These are phyloP conservation scores for Tribolium freemani DNA, from an alignment of 2,888 invertebrate species.

Conservation along the genomic window DNA sequence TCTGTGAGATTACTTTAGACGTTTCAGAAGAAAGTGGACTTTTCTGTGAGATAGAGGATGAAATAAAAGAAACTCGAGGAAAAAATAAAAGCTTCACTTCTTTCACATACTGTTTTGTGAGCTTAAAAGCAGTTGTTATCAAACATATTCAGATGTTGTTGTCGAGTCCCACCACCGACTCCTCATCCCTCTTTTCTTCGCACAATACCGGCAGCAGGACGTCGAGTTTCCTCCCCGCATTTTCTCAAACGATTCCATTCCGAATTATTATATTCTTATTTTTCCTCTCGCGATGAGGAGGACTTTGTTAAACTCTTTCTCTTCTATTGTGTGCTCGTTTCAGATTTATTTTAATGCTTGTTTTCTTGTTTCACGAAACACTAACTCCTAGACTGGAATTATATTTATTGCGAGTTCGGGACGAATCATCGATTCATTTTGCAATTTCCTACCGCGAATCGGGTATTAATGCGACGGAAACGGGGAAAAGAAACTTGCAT, in stretches of 20 bases:
- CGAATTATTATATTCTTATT: slow-evolving; percentile 66
- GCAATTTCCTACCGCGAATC: slow-evolving; percentile 32
- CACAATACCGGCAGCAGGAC: slow-evolving; percentile 15
- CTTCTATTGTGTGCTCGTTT: slow-evolving; percentile 47
- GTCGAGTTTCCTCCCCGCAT: slow-evolving; percentile 42
- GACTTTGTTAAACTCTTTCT: slow-evolving; percentile 56
- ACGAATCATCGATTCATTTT: slow-evolving; percentile 36
- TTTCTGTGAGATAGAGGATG: slow-evolving; percentile 61
- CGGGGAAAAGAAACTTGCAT: slow-evolving; percentile 4
- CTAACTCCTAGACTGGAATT: slow-evolving; percentile 46
- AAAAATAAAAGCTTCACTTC: slow-evolving; percentile 62
- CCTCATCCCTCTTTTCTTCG: slow-evolving; percentile 24
- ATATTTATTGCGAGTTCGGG: slow-evolving; percentile 47
- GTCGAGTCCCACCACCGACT: slow-evolving; percentile 24
- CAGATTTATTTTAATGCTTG: slow-evolving; percentile 57
- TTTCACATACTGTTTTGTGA: slow-evolving; percentile 62
- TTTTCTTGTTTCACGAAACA: slow-evolving; percentile 51
- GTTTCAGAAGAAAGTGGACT: slow-evolving; percentile 68
- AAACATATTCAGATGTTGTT: slow-evolving; percentile 60
- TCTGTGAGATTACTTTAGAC: slow-evolving; percentile 69
- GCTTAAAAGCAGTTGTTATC: slow-evolving; percentile 64
- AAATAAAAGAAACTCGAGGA: slow-evolving; percentile 58
- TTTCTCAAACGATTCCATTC: slow-evolving; percentile 65
- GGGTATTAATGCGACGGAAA: slow-evolving; percentile 27
- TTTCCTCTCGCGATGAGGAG: slow-evolving; percentile 54